Base-by-base conservation (phyloP, 2,888 invertebrate genomes). In the Ctenicera cuprea region DNA sequence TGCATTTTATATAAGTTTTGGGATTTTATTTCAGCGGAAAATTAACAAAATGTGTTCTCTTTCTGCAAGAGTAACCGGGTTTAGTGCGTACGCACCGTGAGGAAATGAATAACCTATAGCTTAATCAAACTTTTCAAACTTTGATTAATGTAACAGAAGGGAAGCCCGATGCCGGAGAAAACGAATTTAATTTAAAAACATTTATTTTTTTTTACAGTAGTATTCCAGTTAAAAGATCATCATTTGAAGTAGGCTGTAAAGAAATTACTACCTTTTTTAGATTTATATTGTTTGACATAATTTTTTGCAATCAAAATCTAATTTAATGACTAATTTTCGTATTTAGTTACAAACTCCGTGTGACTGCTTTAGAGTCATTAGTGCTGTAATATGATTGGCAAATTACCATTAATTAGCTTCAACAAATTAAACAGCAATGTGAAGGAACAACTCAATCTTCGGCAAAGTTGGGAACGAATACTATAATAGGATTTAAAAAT, bases 321-420 rank as follows among this genome's bases (percentile, higher is more conserved):
- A 26, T 26, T 26, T 26, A 26, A 33, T 33, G 7, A 33, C 9
- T 33, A 5, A 8, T 33, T 8, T 8, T 8, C 33, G 33, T 33
- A 33, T 33, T 43, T 43, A 43, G 1, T 45, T 16, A 16, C 16
- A 45, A 18, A 45, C 9, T 14, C 18, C 45, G 45, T 18, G 18
- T 16, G 8, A 16, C 16, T 45, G 45, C 9, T 45, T 45, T 16
- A 4, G 2, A 45, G 16, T 16, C 0, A 45, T 45, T 45, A 45
- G 3, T 7, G 18, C 18, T 16, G 45, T 16, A 16, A 33, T 45
- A 43, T 1, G 9, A 9, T 7, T 30, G 9, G 26, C 0, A 14
- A 54, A 54, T 22, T 54, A 22, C 20, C 54, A n/a, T 54, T 54
- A 30, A 54, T 54, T 54, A 54, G 33, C 54, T 33, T n/a, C 22